Percentiles rank a stretch among this genome's conserved stretches.
These are phyloP conservation scores for Dicentrarchus labrax DNA, from an alignment of 2,113 vertebrate genomes.

Conservation along the genomic window DNA sequence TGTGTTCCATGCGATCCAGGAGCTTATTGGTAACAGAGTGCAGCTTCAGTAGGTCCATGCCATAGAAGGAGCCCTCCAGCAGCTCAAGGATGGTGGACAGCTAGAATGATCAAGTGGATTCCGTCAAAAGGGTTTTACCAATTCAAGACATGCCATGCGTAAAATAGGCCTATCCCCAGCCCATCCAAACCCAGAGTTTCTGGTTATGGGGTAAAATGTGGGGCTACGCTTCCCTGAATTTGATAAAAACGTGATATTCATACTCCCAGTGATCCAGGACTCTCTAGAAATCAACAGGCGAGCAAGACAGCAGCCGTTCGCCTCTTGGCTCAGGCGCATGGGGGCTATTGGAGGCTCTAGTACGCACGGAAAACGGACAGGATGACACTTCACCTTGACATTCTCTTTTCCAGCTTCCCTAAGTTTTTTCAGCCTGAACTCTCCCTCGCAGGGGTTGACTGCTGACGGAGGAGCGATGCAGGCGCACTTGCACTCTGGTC, in stretches of 20 bases:
- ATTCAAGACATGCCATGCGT: constrained; percentile 28
- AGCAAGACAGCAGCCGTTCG: neutral
- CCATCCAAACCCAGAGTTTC: constrained; percentile 17
- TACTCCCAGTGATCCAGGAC: constrained; percentile 7
- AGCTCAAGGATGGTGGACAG: constrained; percentile 92
- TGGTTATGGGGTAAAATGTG: neutral
- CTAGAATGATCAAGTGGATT: constrained; percentile 82
- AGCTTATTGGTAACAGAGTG: constrained; percentile 92
- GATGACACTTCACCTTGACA: constrained; percentile 89
- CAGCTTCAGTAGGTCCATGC: constrained; percentile 94
- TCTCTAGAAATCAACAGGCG: neutral
- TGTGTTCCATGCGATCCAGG: constrained; percentile 89
- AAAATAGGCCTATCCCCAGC: constrained; percentile 11
- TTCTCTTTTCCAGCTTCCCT: constrained; percentile 88
- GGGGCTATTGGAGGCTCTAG: neutral
- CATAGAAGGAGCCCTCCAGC: constrained; percentile 94
- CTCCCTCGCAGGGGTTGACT: constrained; percentile 93
- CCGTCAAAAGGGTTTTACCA: constrained; percentile 51
- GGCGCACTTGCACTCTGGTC: constrained; percentile 93
- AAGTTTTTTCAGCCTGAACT: constrained; percentile 91
- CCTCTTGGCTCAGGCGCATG: neutral
- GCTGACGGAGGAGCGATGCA: constrained; percentile 94
- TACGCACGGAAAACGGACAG: neutral
- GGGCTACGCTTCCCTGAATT: neutral
- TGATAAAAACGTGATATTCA: constrained; percentile 16